phyloP scores from a whole-genome alignment of 92 coral and sea anemone species.

The Bergia sp. region DNA sequence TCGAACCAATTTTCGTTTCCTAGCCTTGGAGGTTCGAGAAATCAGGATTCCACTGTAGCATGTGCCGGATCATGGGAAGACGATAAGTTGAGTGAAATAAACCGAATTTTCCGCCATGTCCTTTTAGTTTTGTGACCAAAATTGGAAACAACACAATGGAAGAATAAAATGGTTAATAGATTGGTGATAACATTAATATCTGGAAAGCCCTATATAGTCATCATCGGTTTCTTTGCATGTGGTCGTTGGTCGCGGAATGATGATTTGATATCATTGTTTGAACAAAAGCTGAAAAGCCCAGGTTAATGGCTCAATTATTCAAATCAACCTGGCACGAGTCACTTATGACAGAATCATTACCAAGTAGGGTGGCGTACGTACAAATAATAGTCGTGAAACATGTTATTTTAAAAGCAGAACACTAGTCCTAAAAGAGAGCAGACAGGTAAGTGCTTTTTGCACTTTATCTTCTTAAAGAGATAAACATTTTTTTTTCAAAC shows the following conservation, averaged over 20 bases:
- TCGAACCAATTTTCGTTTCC: too few relatives aligned
- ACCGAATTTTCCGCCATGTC: too few relatives aligned
- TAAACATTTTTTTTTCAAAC: not conserved
- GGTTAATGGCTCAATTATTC: conserved; percentile 41
- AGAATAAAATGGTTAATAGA: not conserved
- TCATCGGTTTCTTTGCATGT: conserved; percentile 15
- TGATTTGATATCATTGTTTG: not conserved
- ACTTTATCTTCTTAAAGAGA: not conserved
- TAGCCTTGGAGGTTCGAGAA: too few relatives aligned
- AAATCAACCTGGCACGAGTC: conserved; percentile 36
- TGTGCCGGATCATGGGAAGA: too few relatives aligned
- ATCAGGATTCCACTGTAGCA: too few relatives aligned
- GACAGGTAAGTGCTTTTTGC: not conserved
- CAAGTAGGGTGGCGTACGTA: not conserved
- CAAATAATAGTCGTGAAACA: not conserved
- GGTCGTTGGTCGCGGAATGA: conserved; percentile 5
- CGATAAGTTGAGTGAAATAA: too few relatives aligned
- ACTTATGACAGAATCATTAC: not conserved
- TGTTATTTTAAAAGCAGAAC: not conserved
- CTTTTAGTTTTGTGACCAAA: too few relatives aligned
- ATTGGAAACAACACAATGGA: too few relatives aligned
- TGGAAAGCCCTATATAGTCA: not conserved
- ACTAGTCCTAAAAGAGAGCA: not conserved
- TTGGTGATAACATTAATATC: too few relatives aligned
- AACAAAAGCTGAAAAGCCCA: not conserved